Percentiles rank a stretch among this genome's conserved stretches.
phyloP scores from a whole-genome alignment of 2,113 vertebrate species.

The Sterna hirundo region DNA sequence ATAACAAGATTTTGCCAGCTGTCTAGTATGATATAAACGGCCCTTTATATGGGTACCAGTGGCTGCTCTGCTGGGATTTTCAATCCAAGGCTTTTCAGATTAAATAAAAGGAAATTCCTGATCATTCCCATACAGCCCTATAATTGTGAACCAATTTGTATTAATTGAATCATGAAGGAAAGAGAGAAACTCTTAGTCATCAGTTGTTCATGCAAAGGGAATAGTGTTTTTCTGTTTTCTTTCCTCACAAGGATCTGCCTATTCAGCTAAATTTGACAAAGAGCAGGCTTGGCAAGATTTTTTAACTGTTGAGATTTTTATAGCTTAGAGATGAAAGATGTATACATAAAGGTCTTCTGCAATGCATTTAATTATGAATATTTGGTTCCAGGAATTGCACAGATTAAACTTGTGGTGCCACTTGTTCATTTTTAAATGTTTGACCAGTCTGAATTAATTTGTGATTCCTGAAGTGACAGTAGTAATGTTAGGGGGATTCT shows the following conservation, averaged over 20 bases:
- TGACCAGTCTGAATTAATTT: conserved; percentile 41
- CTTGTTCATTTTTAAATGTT: conserved; percentile 58
- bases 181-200: conserved; percentile 70
- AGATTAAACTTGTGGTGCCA: conserved; percentile 56
- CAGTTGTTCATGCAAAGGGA: conserved; percentile 56
- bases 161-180: conserved; percentile 53
- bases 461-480: background rate
- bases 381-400: conserved; percentile 61
- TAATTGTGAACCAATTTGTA: conserved; percentile 61
- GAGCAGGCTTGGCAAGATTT: conserved; percentile 48
- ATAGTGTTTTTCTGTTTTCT: conserved; percentile 31
- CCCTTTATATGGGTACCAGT: conserved; percentile 14
- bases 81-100: conserved; percentile 40
- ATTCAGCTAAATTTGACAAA: conserved; percentile 55
- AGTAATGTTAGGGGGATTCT: background rate
- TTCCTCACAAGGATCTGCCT: conserved; percentile 49
- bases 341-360: conserved; percentile 58
- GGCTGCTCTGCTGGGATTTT: conserved; percentile 40
- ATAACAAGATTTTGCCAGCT: conserved; percentile 43
- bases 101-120: conserved; percentile 55
- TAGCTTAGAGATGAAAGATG: conserved; percentile 60
- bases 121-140: conserved; percentile 22
- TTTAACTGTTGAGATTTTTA: conserved; percentile 66
- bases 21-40: conserved; percentile 33
- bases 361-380: conserved; percentile 63